Evolutionary conservation across 2,113 vertebrate species (phyloP), one percentile per base, ranked within the genome.

Genomic region (Alces alces): DNA sequence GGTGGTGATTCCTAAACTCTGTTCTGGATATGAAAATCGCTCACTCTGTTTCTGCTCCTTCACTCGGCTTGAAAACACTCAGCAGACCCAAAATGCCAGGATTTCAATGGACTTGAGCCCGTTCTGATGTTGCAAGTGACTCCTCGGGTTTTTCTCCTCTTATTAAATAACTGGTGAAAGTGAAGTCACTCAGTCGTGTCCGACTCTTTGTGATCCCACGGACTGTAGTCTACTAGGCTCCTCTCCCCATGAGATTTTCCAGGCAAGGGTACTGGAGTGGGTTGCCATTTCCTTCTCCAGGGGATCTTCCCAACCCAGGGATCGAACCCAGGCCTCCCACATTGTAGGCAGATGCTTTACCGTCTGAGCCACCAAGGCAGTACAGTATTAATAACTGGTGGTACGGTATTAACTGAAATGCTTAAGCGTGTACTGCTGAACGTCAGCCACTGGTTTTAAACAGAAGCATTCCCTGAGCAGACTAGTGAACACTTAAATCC

Each of bases 381-480:
- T 47, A 47, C 47, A 12, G 47, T 47, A 47, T 47, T 47, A 93
- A 70, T 82, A 60, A 73, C 55, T 80, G 16, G 47, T 55, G 21
- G 54, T 94, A 60, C 47, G 5, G 58, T 96, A 52, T 85, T 94
- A 89, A 88, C 57, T 95, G 82, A 94, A 97, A 54, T 96, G 94
- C 90, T 58, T 87, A 92, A 92, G 64, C 7, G 61, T 76, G 19
- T 82, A 9, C 54, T 96, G 6, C 70, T 87, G 36, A 94, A 66
- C 60, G 21, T 17, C 91, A 3, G 52, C 94, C 91, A 15, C 45
- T 80, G 52, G 60, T 89, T 94, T 50, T 94, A 97, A 96, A 97
- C 92, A 88, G 91, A 92, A 19, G 83, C 94, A 30, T 58, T 70
- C 45, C 21, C 47, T 16, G 0, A 78, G 16, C 54, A 33, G 60